Percentiles rank a stretch among this genome's conserved stretches.
Evolutionary conservation across 2,888 invertebrate species (phyloP).

Genomic region (Drosophila neutralis): DNA sequence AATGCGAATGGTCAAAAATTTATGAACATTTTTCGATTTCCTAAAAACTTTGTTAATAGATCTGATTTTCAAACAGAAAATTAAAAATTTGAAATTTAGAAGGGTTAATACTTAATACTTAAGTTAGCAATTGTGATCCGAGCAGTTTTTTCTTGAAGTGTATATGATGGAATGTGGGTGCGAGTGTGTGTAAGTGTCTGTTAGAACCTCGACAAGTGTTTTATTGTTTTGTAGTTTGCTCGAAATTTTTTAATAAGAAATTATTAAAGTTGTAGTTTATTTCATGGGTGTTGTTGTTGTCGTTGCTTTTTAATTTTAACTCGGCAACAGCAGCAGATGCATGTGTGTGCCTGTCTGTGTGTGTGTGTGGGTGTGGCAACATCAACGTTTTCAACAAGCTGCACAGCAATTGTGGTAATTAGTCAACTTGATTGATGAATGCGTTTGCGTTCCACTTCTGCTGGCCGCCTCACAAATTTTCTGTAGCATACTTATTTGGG

Average conservation of each 20-base stretch:
- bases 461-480: constrained; percentile 14
- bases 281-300: constrained; percentile 30
- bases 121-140: not conserved
- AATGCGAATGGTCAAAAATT: not conserved
- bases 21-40: not conserved
- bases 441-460: constrained; percentile 19
- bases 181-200: constrained; percentile 19
- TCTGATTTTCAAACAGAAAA: not conserved
- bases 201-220: constrained; percentile 60
- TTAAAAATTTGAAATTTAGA: too few species aligned
- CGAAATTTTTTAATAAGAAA: constrained; percentile 73
- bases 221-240: constrained; percentile 40
- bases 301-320: constrained; percentile 12
- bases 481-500: constrained; percentile 50
- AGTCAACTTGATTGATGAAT: constrained; percentile 77
- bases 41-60: not conserved
- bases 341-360: not conserved
- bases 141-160: not conserved
- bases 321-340: not conserved
- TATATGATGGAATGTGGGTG: not conserved
- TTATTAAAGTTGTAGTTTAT: constrained; percentile 71
- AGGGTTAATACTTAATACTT: too few species aligned
- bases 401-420: constrained; percentile 64
- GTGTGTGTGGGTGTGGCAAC: constrained; percentile 14
- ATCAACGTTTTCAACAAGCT: constrained; percentile 15